These are phyloP conservation scores for Trematomus bernacchii DNA, from an alignment of 2,797 vertebrate genomes.

Conservation along the genomic window DNA sequence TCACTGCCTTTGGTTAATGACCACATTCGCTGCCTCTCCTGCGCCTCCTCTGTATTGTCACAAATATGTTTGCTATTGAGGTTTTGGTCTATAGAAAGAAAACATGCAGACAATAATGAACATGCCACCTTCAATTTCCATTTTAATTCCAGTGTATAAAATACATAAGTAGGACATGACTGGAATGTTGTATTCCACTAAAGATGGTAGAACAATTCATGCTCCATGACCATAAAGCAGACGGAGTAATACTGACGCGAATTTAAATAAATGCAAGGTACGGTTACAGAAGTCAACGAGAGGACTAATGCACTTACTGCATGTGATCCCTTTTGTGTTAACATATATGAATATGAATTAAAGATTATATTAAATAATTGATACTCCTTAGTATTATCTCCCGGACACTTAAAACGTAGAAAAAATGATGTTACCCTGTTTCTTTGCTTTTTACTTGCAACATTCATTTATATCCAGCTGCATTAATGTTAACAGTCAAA, in stretches of 20 bases:
- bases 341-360: conserved; percentile 41
- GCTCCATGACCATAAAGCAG: conserved; percentile 18
- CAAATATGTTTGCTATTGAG: conserved; percentile 43
- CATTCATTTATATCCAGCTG: conserved; percentile 16
- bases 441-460: conserved; percentile 10
- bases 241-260: conserved; percentile 31
- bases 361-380: conserved; percentile 47
- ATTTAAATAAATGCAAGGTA: conserved; percentile 30
- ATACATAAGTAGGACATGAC: conserved; percentile 45
- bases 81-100: conserved; percentile 21
- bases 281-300: background rate
- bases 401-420: conserved; percentile 9
- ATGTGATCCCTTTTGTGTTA: conserved; percentile 14
- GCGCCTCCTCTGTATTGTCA: conserved; percentile 32
- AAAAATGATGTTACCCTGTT: background rate
- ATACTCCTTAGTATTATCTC: conserved; percentile 30
- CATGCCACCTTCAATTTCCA: conserved; percentile 37
- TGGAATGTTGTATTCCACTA: conserved; percentile 41
- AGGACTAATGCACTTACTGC: conserved; percentile 23
- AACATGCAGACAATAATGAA: conserved; percentile 47
- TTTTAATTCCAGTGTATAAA: conserved; percentile 53
- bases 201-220: conserved; percentile 49
- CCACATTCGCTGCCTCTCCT: conserved; percentile 50
- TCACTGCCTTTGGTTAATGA: conserved; percentile 72
- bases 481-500: conserved; percentile 1